These are phyloP conservation scores for Philaethria dido DNA, from an alignment of 2,888 invertebrate genomes.

Conservation along the genomic window DNA sequence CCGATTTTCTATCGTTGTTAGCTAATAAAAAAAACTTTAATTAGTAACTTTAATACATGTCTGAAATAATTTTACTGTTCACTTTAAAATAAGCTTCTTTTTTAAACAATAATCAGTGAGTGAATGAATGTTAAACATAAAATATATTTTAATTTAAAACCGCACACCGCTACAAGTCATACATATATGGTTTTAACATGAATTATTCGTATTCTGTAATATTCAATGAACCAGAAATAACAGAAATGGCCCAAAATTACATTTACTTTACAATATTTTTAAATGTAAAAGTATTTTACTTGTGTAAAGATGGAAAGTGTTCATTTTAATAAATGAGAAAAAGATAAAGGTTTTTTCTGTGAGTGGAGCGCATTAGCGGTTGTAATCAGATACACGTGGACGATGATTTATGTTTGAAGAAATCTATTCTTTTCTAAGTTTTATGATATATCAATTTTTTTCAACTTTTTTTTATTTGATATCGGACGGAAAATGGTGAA, in stretches of 20 bases:
- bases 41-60: too few relatives aligned
- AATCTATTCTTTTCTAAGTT: conserved; percentile 6
- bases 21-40: too few relatives aligned
- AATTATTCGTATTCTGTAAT: conserved; percentile 1
- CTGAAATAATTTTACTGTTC: not conserved
- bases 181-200: not conserved
- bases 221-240: conserved; percentile 15
- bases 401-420: conserved; percentile 19
- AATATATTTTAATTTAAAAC: conserved; percentile 2
- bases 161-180: conserved; percentile 9
- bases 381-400: conserved; percentile 22
- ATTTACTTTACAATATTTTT: conserved; percentile 8
- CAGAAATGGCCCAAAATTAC: not conserved
- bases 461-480: not conserved
- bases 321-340: conserved; percentile 26
- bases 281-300: conserved; percentile 11
- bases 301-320: conserved; percentile 18
- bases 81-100: not conserved
- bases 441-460: not conserved
- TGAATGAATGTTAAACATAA: not conserved
- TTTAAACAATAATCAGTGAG: not conserved
- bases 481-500: too few relatives aligned
- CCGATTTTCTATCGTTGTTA: too few relatives aligned
- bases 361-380: conserved; percentile 24
- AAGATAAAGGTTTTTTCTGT: conserved; percentile 26